phyloP scores from a whole-genome alignment of 1,140 invertebrate genomes.

The Drosophila dunni region DNA sequence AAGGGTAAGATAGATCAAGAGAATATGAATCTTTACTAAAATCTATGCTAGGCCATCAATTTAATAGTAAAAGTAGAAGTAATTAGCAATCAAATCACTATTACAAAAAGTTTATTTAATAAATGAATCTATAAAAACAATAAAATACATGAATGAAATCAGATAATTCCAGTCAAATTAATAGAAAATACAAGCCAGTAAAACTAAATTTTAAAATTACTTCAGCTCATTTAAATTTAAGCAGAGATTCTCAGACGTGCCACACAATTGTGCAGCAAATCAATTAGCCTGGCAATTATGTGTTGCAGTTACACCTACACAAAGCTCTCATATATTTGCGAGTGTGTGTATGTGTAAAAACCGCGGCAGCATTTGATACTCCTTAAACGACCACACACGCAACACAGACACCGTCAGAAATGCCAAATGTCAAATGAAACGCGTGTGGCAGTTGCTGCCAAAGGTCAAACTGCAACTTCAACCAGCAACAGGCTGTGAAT shows the following conservation, averaged over 20 bases:
- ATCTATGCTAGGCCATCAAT: too few relatives aligned
- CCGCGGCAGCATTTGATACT: background rate
- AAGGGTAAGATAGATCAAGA: too few relatives aligned
- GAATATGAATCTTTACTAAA: too few relatives aligned
- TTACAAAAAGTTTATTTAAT: too few relatives aligned
- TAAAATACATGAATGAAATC: too few relatives aligned
- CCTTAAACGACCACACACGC: slow-evolving; percentile 2
- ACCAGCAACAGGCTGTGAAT: slow-evolving; percentile 1
- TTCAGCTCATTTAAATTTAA: slow-evolving; percentile 12
- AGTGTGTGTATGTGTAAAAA: slow-evolving; percentile 2
- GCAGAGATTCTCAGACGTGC: background rate
- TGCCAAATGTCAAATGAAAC: slow-evolving; percentile 36
- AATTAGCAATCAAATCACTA: too few relatives aligned
- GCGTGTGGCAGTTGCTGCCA: slow-evolving; percentile 17
- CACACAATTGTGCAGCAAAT: slow-evolving; percentile 49
- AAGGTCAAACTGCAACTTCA: slow-evolving; percentile 31
- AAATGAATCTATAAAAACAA: too few relatives aligned
- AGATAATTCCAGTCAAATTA: too few relatives aligned
- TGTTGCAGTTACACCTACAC: slow-evolving; percentile 22
- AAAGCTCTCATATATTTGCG: slow-evolving; percentile 5
- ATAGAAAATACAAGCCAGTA: background rate
- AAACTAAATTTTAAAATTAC: slow-evolving; percentile 6
- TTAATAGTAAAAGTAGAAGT: too few relatives aligned
- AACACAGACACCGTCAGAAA: slow-evolving; percentile 15
- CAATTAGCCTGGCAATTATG: slow-evolving; percentile 55